These are phyloP conservation scores for Drosophila sucinea DNA, from an alignment of 1,140 invertebrate genomes.

Conservation along the genomic window DNA sequence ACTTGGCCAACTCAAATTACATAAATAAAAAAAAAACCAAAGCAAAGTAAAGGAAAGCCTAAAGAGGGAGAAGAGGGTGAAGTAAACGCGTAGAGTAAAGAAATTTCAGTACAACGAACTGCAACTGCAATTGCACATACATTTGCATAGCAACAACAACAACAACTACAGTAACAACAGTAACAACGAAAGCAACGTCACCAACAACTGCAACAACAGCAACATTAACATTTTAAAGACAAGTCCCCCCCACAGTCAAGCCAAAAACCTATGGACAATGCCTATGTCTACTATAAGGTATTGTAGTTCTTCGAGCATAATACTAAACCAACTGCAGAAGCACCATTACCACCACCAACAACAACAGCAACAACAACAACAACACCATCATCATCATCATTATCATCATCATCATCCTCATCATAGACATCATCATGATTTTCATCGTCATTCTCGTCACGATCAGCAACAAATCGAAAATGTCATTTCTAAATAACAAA, in stretches of 20 bases:
- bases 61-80: not conserved
- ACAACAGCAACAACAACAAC: conserved; percentile 27
- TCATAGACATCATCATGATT: not conserved
- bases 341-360: not conserved
- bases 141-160: conserved; percentile 53
- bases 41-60: conserved; percentile 21
- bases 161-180: conserved; percentile 17
- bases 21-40: conserved; percentile 46
- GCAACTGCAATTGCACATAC: conserved; percentile 55
- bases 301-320: conserved; percentile 50
- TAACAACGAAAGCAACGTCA: conserved; percentile 22
- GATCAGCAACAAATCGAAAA: conserved; percentile 11
- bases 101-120: conserved; percentile 70
- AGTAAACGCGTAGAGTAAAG: conserved; percentile 36
- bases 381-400: conserved; percentile 28
- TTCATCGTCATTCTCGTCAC: conserved; percentile 9
- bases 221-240: conserved; percentile 63
- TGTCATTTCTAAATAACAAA: conserved; percentile 40
- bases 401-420: conserved; percentile 20
- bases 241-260: conserved; percentile 45
- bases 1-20: conserved; percentile 68
- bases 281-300: conserved; percentile 83
- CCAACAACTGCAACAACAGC: conserved; percentile 30
- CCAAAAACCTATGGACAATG: conserved; percentile 82
- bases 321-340: conserved; percentile 23